Percentiles rank a stretch among this genome's conserved stretches.
These are phyloP conservation scores for Nyctibius bracteatus DNA, from an alignment of 2,113 vertebrate genomes.

Conservation along the genomic window DNA sequence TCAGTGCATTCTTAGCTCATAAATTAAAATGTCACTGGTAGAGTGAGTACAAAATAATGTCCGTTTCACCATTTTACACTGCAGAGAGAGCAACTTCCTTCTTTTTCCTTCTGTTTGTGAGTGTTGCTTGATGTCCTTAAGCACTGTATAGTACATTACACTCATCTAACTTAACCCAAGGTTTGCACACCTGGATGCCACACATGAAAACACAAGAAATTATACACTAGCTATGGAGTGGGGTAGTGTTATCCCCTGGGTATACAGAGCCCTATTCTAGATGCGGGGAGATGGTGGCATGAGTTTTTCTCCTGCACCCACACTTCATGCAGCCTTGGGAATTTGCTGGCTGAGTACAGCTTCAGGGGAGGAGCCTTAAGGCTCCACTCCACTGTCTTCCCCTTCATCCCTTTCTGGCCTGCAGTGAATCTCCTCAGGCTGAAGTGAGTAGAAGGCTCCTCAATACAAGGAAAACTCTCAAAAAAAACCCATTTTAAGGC, in stretches of 20 bases:
- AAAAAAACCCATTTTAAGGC: background rate
- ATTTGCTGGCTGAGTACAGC: background rate
- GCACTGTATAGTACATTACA: background rate
- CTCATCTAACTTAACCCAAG: background rate
- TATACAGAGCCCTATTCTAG: background rate
- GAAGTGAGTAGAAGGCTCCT: background rate
- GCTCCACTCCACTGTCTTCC: background rate
- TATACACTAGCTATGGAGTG: background rate
- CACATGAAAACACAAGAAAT: background rate
- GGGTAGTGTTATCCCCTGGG: background rate
- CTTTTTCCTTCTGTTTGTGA: background rate
- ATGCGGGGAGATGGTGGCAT: background rate
- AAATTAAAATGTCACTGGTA: slow-evolving; percentile 77
- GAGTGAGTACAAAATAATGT: slow-evolving; percentile 62
- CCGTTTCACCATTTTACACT: slow-evolving; percentile 16
- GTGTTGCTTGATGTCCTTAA: background rate
- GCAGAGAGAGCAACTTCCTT: background rate
- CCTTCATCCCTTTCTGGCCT: background rate
- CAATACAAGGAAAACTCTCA: background rate
- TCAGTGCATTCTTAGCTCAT: slow-evolving; percentile 65
- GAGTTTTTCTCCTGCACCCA: background rate
- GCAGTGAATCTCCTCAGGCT: background rate
- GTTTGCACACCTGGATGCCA: background rate
- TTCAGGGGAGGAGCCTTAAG: background rate
- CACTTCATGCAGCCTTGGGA: background rate